Evolutionary conservation across 2,797 vertebrate species (phyloP), one percentile per base, ranked within the genome.

Genomic region (Holocentrus rufus): DNA sequence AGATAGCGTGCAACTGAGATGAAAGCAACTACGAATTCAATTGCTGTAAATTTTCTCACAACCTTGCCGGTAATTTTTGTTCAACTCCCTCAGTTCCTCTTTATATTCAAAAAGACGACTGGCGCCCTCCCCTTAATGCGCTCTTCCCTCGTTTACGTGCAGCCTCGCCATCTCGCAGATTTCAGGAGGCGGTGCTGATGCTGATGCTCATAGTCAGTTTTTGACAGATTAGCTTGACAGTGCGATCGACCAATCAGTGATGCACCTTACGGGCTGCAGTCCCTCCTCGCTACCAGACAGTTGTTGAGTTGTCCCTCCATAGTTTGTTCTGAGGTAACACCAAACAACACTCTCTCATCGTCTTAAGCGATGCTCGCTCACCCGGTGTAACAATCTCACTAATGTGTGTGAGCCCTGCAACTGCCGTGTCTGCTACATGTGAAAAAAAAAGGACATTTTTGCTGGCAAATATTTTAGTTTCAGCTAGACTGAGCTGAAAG

Each of bases 181-280:
- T 10, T 55, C 55, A 47, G 69, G 25, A 67, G 34, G 34, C 47
- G 8, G 42, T 20, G 15, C 50, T 11, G 11, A 64, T 44, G 56
- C 59, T 62, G 66, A 52, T 64, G 59, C 69, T 34, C 75, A 57
- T 50, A 70, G 72, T 65, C 76, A 59, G n/a, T 82, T 56, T 59
- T 30, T 60, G 36, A 66, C 22, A 68, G 58, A 59, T 53, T 65
- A n/a, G 49, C 65, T 52, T 64, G 62, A 50, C 23, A 17, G 63
- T 61, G 42, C 1, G 5, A 60, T 75, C 2, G 2, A 34, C 5
- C 31, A 8, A 34, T 34, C 31, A 34, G 5, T 47, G 53, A 62
- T 23, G 36, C 39, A 59, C 52, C 68, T 74, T 47, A 73, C 70
- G 36, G 31, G 8, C 54, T 42, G n/a, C 34, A 50, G 20, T 9